Conservation (phyloP, 2,113 vertebrate genomes). For the Onychorhynchus coronatus region DNA sequence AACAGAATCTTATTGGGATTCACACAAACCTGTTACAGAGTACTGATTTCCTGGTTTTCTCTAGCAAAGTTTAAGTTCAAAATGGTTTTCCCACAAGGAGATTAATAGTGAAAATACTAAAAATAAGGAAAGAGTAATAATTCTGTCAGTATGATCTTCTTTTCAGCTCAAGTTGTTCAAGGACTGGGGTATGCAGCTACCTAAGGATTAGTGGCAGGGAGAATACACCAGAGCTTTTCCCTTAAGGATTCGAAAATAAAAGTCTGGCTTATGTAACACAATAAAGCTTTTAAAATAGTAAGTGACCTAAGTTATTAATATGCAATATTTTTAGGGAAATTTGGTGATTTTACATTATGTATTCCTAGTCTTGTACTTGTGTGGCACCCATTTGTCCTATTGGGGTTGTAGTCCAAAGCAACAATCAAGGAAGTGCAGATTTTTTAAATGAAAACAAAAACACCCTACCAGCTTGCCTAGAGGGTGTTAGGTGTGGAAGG, state of each 20-base stretch:
- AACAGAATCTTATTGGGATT: neutral
- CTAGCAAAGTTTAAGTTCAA: neutral
- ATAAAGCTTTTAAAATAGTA: neutral
- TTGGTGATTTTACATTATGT: neutral
- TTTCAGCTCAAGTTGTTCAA: neutral
- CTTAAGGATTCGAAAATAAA: neutral
- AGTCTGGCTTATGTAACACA: neutral
- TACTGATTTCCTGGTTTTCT: neutral
- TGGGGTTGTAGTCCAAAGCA: neutral
- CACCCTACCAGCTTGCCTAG: accelerated
- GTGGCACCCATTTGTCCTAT: neutral
- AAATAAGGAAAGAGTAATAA: neutral
- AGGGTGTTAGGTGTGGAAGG: neutral
- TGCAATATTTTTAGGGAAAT: neutral
- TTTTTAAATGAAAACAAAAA: neutral
- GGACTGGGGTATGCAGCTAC: neutral
- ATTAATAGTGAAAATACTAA: neutral
- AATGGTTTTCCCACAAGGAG: neutral
- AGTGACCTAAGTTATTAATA: neutral
- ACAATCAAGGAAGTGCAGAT: neutral
- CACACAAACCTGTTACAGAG: neutral
- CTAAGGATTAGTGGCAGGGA: neutral
- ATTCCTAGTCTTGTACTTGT: neutral
- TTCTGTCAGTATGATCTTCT: neutral
- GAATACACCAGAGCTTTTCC: neutral